A percentile compares a stretch with the other conserved stretches of the same genome.
Evolutionary conservation across 2,888 invertebrate genomes (phyloP).

Genomic region (Drosophila cracens): DNA sequence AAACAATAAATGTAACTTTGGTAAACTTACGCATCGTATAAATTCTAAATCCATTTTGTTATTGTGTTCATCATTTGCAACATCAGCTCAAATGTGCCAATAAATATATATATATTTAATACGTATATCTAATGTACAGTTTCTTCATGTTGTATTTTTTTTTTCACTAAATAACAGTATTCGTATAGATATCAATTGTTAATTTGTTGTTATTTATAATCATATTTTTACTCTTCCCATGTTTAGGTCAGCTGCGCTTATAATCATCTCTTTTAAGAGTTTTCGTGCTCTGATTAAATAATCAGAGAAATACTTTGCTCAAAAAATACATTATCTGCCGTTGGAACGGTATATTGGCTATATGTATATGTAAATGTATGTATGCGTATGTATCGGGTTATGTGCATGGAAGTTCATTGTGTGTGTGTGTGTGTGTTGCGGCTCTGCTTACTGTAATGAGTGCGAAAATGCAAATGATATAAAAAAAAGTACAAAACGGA

Average conservation of each 20-base stretch:
- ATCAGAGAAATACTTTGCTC: slow-evolving; percentile 68
- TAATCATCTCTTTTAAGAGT: slow-evolving; percentile 5
- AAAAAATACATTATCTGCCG: slow-evolving; percentile 66
- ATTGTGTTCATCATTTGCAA: slow-evolving; percentile 24
- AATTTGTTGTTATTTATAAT: slow-evolving; percentile 25
- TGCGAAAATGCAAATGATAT: slow-evolving; percentile 39
- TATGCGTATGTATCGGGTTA: slow-evolving; percentile 26
- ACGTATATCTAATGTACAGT: slow-evolving; percentile 50
- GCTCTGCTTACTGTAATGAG: slow-evolving; percentile 48
- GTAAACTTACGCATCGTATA: slow-evolving; percentile 75
- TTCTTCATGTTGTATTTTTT: not conserved
- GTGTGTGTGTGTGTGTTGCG: slow-evolving; percentile 35
- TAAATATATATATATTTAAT: not conserved
- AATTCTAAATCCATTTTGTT: slow-evolving; percentile 68
- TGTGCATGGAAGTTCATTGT: slow-evolving; percentile 54
- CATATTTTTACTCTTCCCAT: slow-evolving; percentile 4
- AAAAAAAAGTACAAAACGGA: slow-evolving; percentile 28
- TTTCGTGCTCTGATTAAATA: slow-evolving; percentile 38
- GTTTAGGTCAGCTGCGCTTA: slow-evolving; percentile 29
- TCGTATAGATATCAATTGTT: slow-evolving; percentile 33
- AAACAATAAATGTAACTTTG: slow-evolving; percentile 77
- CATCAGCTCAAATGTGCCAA: slow-evolving; percentile 24
- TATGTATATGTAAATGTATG: slow-evolving; percentile 22
- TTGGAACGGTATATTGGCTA: slow-evolving; percentile 33
- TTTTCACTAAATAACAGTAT: slow-evolving; percentile 71